Conservation (phyloP, 2,888 invertebrate genomes). For the Nomada hirtipes region DNA sequence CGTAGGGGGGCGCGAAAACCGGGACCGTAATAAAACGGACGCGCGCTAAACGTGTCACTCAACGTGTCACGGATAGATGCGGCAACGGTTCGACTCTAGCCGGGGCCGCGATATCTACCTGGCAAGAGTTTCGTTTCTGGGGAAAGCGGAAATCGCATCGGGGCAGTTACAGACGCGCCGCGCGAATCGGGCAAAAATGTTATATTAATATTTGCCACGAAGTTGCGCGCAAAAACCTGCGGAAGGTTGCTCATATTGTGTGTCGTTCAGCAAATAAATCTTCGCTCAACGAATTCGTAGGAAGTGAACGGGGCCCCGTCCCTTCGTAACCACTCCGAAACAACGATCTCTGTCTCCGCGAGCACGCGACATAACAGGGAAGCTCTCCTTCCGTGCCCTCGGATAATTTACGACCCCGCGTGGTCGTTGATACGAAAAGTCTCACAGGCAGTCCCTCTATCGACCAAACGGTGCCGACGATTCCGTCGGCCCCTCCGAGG, state of each 20-base stretch:
- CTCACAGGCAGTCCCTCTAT: slow-evolving; percentile 46
- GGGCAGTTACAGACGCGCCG: slow-evolving; percentile 31
- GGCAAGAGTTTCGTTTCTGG: slow-evolving; percentile 56
- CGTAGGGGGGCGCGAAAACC: slow-evolving; percentile 41
- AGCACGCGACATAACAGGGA: slow-evolving; percentile 42
- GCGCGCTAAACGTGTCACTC: slow-evolving; percentile 81
- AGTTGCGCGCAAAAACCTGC: too few species aligned
- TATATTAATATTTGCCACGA: too few species aligned
- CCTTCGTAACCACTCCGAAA: neutral
- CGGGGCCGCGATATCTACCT: slow-evolving; percentile 27
- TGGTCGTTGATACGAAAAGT: slow-evolving; percentile 54
- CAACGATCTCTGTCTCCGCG: slow-evolving; percentile 30
- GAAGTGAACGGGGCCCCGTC: neutral
- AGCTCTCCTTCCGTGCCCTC: slow-evolving; percentile 45
- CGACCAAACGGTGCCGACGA: slow-evolving; percentile 66
- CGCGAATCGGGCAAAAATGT: slow-evolving; percentile 12
- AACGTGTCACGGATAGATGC: slow-evolving; percentile 75
- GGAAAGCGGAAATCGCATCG: slow-evolving; percentile 65
- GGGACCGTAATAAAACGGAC: slow-evolving; percentile 78
- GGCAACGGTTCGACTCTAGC: slow-evolving; percentile 57
- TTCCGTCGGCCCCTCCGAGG: slow-evolving; percentile 14
- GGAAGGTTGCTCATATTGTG: too few species aligned
- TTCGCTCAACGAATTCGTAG: slow-evolving; percentile 5
- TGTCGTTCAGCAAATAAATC: neutral
- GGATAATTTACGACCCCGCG: slow-evolving; percentile 57